Evolutionary conservation across 2,113 vertebrate species (phyloP).

Genomic region (Xyrauchen texanus): DNA sequence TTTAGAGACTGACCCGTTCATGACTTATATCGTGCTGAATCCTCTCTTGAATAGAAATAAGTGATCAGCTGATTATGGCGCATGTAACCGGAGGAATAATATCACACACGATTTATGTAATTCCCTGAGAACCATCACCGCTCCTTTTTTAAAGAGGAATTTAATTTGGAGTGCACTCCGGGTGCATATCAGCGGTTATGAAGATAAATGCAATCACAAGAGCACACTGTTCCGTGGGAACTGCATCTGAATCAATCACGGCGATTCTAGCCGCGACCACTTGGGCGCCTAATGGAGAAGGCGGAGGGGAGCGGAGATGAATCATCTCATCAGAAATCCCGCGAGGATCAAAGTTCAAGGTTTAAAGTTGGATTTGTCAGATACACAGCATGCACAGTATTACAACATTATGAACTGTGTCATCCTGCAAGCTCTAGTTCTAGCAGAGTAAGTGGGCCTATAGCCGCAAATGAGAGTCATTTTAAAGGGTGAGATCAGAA

Average conservation of each 20-base stretch:
- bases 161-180: constrained; percentile 48
- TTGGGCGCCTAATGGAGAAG: constrained; percentile 61
- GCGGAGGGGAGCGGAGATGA: constrained; percentile 12
- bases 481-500: no score
- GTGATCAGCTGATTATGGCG: constrained; percentile 43
- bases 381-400: neutral
- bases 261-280: constrained; percentile 73
- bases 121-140: constrained; percentile 34
- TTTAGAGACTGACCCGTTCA: no score
- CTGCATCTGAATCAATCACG: constrained; percentile 72
- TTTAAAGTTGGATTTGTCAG: constrained; percentile 23
- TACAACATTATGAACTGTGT: neutral
- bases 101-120: constrained; percentile 49
- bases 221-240: constrained; percentile 62
- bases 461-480: no score
- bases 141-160: constrained; percentile 47
- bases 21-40: no score
- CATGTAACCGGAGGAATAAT: constrained; percentile 35
- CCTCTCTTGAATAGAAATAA: constrained; percentile 3
- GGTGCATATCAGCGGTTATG: constrained; percentile 61
- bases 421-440: neutral
- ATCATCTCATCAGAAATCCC: constrained; percentile 46
- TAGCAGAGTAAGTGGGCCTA: no score
- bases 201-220: constrained; percentile 73
- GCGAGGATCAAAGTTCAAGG: constrained; percentile 4